Base-by-base conservation (phyloP, 2,888 invertebrate genomes). In the Melanostoma scalare region DNA sequence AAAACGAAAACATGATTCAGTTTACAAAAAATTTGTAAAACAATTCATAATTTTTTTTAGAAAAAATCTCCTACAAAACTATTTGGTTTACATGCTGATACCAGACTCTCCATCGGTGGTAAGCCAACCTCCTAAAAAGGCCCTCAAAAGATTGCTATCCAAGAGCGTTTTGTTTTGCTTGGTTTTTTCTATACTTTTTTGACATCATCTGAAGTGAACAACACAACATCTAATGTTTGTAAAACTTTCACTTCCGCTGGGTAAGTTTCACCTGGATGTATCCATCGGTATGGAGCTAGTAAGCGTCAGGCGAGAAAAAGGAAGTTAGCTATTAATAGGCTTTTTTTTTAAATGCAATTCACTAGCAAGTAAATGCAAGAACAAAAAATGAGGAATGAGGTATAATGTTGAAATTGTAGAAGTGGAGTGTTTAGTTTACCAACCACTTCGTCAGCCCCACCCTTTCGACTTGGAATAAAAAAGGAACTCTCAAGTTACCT, bases 321-420 rank as follows among this genome's bases (percentile, higher is more conserved):
- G 78, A 78, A 82, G 73, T 78, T 63, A 78, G 44, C 68, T 69
- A 69, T 73, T 69, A 74, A 72, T 78, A 73, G 73, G 78, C 69
- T 78, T 78, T 82, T 20, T 20, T 82, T 58, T 63, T 73, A 78
- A 78, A 78, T 78, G 82, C 73, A 78, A 82, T 82, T 82, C 78
- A 73, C 73, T 69, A 63, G 56, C 46, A 50, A 63, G 75, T 63
- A 60, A 72, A 76, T 74, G 50, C 67, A 67, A 55, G 5, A 52
- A 53, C 44, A 65, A 48, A 6, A 33, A 20, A 20, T 20, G 20
- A 0, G 35, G 8, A 52, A 42, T 36, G 35, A 3, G 35, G 36
- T 30, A 20, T 61, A 61, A 46, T 61, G 50, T 36, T 60, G 52
- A 53, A 55, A 53, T 31, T 40, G 63, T 44, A 36, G 48, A 74